phyloP scores from a whole-genome alignment of 2,113 vertebrate species.

The Pipra filicauda region DNA sequence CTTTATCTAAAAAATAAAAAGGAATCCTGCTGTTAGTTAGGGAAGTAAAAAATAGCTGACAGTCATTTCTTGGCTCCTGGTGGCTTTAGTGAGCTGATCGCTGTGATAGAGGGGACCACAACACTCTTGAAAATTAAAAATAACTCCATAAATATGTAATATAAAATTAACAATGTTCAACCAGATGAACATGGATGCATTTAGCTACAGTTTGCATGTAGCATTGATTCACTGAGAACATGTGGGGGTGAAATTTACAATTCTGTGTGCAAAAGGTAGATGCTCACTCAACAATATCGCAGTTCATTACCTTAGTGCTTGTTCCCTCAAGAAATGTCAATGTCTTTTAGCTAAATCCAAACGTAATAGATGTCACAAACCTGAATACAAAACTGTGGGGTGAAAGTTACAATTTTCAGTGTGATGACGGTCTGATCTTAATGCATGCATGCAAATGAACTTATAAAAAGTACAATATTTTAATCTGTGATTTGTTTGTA shows the following conservation, averaged over 20 bases:
- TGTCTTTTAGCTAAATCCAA: neutral
- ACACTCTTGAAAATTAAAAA: slow-evolving; percentile 27
- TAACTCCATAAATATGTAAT: slow-evolving; percentile 1
- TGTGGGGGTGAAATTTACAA: neutral
- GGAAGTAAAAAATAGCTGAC: slow-evolving; percentile 31
- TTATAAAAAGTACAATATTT: neutral
- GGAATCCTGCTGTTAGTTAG: slow-evolving; percentile 28
- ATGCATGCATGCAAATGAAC: neutral
- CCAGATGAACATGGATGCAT: neutral
- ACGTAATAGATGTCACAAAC: neutral
- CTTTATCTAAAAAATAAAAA: slow-evolving; percentile 46
- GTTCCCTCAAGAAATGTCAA: neutral
- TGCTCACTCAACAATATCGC: neutral
- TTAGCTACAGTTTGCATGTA: neutral
- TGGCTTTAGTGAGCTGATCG: slow-evolving; percentile 19
- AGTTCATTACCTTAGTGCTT: neutral
- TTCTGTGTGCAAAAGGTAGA: neutral
- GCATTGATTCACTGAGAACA: neutral
- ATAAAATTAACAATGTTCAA: neutral
- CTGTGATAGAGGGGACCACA: neutral
- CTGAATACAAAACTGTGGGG: neutral
- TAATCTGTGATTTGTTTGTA: neutral
- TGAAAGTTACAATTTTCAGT: neutral
- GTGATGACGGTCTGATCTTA: neutral
- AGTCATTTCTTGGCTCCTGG: slow-evolving; percentile 5